Percentiles rank a stretch among this genome's conserved stretches.
phyloP scores from a whole-genome alignment of 2,113 vertebrate species.

The Ardeotis arabs region DNA sequence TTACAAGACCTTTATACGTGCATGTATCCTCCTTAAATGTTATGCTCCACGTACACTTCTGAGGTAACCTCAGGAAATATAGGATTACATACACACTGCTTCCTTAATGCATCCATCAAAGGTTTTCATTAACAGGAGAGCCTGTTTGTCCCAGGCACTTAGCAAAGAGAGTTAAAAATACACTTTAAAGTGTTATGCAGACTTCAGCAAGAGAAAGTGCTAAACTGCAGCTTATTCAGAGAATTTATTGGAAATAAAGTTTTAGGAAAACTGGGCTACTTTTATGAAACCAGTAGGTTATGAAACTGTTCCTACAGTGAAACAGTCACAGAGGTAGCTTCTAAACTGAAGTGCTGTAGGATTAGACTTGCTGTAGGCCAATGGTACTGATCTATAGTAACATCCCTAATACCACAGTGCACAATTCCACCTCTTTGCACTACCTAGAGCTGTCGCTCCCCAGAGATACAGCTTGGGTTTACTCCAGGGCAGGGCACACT shows the following conservation, averaged over 20 bases:
- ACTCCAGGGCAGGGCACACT: background rate
- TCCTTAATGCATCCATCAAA: conserved; percentile 62
- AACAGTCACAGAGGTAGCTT: background rate
- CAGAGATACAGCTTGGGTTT: background rate
- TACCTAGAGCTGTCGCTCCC: background rate
- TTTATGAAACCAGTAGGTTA: background rate
- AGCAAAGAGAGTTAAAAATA: conserved; percentile 32
- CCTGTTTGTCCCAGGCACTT: conserved; percentile 37
- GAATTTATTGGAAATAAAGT: background rate
- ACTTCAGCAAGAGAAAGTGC: background rate
- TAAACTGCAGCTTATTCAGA: background rate
- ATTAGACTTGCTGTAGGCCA: background rate
- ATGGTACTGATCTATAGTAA: background rate
- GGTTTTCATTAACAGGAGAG: conserved; percentile 28
- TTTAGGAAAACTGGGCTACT: conserved; percentile 12
- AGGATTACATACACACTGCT: conserved; percentile 20
- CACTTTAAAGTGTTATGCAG: background rate
- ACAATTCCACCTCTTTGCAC: background rate
- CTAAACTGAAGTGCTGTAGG: no score
- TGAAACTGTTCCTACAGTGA: background rate
- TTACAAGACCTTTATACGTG: background rate
- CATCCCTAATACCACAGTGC: background rate
- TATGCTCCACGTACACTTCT: background rate
- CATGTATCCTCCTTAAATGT: background rate
- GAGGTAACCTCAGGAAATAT: conserved; percentile 53